Base-by-base conservation (phyloP, 1,140 invertebrate genomes). In the Melipona quadrifasciata region DNA sequence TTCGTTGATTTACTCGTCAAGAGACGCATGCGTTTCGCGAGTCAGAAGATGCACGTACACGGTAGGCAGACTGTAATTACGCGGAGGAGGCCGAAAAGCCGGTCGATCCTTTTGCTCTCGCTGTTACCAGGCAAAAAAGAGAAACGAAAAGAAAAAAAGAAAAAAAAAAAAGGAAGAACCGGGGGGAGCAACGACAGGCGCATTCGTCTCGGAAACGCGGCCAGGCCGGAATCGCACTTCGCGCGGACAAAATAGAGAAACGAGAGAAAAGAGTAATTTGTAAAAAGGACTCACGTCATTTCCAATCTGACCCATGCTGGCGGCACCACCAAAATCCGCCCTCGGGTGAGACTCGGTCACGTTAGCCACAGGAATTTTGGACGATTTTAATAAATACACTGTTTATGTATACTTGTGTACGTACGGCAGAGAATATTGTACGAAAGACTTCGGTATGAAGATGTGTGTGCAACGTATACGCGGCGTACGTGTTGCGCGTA, bases 291-390 rank as follows among this genome's bases (percentile, higher is more conserved):
- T 95, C 91, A 95, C 95, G 88, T 95, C 94, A 89, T 95, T 94
- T 85, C 93, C 94, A 88, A 95, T 95, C 90, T 96, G 95, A 90
- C 95, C 95, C 95, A 96, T 96, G 82, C 92, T 95, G 90, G 90
- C 93, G 87, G 93, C 94, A 92, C 92, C 93, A 88, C 86, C 89
- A 85, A 85, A 79, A 86, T 93, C 92, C 87, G 91, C 92, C 91
- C 93, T 94, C 88, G 92, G 93, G 87, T 92, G 91, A 87, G 93
- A 90, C 82, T 93, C 92, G 86, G 90, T 90, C 86, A 94, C 93
- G 90, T 94, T 92, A 85, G 95, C 94, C 87, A 95, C 94, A 89
- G 95, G 95, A 95, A 95, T 95, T 93, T 95, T 95, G 93, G 83
- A 87, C 67, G 80, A 76, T 86, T 91, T 88, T 17, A 75, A 86